A percentile compares a stretch with the other conserved stretches of the same genome.
Evolutionary conservation across 2,797 vertebrate species (phyloP).

Genomic region (Notolabrus celidotus): DNA sequence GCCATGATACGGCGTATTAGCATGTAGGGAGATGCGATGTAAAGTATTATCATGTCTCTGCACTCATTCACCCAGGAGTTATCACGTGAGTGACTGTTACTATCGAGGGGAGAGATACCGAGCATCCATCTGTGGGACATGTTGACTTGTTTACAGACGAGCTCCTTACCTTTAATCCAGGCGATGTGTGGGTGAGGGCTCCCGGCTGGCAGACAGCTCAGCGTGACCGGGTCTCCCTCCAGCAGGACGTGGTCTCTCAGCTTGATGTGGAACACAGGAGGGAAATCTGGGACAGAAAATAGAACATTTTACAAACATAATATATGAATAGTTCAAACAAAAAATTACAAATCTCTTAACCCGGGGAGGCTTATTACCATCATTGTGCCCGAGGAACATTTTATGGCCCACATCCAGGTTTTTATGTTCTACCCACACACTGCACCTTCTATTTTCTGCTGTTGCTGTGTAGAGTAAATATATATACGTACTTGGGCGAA

Average conservation of each 20-base stretch:
- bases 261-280: constrained; percentile 97
- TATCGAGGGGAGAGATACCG: constrained; percentile 12
- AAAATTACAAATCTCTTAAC: constrained; percentile 1
- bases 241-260: constrained; percentile 96
- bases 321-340: background rate
- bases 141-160: background rate
- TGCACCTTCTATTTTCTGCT: background rate
- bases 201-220: constrained; percentile 96
- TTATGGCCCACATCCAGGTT: background rate
- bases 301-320: background rate
- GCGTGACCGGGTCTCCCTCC: constrained; percentile 95
- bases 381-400: background rate
- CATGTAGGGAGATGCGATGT: background rate
- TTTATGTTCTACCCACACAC: constrained; percentile 4
- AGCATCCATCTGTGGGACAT: background rate
- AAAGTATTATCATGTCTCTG: background rate
- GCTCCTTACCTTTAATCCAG: constrained; percentile 93
- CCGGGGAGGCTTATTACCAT: background rate
- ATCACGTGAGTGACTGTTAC: constrained; percentile 18
- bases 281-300: constrained; percentile 88
- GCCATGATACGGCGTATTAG: constrained; percentile 5
- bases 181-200: constrained; percentile 92
- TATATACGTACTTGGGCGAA: background rate
- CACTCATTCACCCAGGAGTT: background rate
- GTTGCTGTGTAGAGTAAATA: background rate